Conservation (phyloP, 2,797 vertebrate genomes). For the Takifugu rubripes region DNA sequence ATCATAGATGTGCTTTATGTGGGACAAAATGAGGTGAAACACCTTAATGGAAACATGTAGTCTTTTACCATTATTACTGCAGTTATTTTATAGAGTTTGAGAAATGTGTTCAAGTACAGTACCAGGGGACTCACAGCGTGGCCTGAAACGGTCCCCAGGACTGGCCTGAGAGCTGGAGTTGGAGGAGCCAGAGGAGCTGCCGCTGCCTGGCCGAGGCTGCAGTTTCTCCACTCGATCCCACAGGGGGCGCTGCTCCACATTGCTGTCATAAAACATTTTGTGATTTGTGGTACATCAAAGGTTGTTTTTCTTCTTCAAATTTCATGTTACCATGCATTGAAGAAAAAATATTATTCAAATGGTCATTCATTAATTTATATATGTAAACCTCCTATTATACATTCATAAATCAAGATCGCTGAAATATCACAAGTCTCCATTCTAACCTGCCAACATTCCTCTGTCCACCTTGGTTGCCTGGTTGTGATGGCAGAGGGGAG, state of each 20-base stretch:
- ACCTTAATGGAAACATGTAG: too few species aligned
- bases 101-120: slow-evolving; percentile 32
- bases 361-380: neutral
- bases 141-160: slow-evolving; percentile 84
- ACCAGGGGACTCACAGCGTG: slow-evolving; percentile 78
- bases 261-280: slow-evolving; percentile 57
- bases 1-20: too few species aligned
- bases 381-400: too few species aligned
- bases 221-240: slow-evolving; percentile 88
- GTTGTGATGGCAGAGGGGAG: slow-evolving; percentile 90
- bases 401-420: too few species aligned
- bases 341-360: neutral
- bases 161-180: slow-evolving; percentile 92
- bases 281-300: too few species aligned
- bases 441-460: slow-evolving; percentile 84
- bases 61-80: too few species aligned
- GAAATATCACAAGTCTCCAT: neutral
- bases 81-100: neutral
- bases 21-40: too few species aligned
- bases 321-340: too few species aligned
- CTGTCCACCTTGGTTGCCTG: slow-evolving; percentile 83
- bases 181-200: slow-evolving; percentile 93
- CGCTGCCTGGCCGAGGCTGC: slow-evolving; percentile 79
- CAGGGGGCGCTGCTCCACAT: slow-evolving; percentile 85
- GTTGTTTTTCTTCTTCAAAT: too few species aligned